phyloP scores from a whole-genome alignment of 2,113 vertebrate species.

The Macheiramphus alcinus region DNA sequence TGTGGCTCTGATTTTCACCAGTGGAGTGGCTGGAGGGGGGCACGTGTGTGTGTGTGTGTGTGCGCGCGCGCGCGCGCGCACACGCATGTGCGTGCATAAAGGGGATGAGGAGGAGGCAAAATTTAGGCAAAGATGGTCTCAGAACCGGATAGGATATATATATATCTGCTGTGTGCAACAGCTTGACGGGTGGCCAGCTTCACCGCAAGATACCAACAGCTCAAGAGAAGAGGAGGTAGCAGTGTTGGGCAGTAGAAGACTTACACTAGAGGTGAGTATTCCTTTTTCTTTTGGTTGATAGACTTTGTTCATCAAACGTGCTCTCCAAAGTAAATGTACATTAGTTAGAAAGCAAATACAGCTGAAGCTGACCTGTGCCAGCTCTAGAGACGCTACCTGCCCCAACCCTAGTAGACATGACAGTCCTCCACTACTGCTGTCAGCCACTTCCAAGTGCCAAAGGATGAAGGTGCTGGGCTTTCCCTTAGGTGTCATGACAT shows the following conservation, averaged over 20 bases:
- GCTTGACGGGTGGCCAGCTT: background rate
- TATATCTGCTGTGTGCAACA: conserved; percentile 12
- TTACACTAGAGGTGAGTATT: conserved; percentile 35
- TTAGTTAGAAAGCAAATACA: conserved; percentile 39
- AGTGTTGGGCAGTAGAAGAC: conserved; percentile 47
- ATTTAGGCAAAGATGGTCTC: conserved; percentile 38
- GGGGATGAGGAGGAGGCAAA: background rate
- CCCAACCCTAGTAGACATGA: background rate
- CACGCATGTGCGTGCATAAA: background rate
- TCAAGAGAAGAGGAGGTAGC: conserved; percentile 60
- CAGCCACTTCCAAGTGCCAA: conserved; percentile 8
- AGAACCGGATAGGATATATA: background rate
- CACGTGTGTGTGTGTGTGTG: background rate
- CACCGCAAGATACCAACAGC: background rate
- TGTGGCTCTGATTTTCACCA: conserved; percentile 33
- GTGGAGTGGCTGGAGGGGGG: conserved; percentile 24
- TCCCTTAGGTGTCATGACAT: background rate
- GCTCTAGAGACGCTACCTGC: conserved; percentile 1
- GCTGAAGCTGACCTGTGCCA: conserved; percentile 7
- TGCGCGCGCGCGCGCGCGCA: no score
- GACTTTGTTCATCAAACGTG: background rate
- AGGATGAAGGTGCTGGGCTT: background rate
- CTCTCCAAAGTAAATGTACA: conserved; percentile 42
- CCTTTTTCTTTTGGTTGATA: conserved; percentile 45
- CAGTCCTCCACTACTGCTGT: background rate